phyloP scores from a whole-genome alignment of 2,797 vertebrate species.

The Falco columbarius region DNA sequence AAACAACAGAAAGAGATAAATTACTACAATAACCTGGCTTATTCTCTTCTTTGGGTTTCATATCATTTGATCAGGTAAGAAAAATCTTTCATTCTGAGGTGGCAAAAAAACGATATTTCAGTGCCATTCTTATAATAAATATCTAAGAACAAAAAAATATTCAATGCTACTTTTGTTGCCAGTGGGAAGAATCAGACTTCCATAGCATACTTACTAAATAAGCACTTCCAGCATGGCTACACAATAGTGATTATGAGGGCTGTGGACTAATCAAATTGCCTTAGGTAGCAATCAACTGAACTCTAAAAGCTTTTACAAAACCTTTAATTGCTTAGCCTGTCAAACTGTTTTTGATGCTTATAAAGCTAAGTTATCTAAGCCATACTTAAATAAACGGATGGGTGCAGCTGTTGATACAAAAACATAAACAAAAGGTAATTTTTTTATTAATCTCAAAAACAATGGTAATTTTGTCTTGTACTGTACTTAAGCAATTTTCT shows the following conservation, averaged over 20 bases:
- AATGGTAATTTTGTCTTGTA: not conserved
- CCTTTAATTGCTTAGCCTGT: not conserved
- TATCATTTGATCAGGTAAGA: not conserved
- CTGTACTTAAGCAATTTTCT: not conserved
- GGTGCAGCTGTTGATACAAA: not conserved
- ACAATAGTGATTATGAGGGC: not conserved
- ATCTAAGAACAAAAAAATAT: not conserved
- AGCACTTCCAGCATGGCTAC: not conserved
- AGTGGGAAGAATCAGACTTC: not conserved
- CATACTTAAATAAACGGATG: not conserved
- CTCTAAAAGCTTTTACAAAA: slow-evolving; percentile 1
- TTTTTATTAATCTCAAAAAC: not conserved
- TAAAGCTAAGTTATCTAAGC: not conserved
- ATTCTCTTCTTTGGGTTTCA: not conserved
- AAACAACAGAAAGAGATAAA: not conserved
- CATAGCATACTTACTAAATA: not conserved
- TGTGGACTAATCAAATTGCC: not conserved
- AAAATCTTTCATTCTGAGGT: not conserved
- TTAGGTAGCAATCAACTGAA: not conserved
- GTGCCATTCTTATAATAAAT: not conserved
- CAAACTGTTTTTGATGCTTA: not conserved
- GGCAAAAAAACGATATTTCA: not conserved
- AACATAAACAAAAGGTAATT: not conserved
- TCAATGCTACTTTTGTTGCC: not conserved
- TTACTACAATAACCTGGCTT: not conserved